A percentile compares a stretch with the other conserved stretches of the same genome.
Evolutionary conservation across 2,888 invertebrate species (phyloP).

Genomic region (Antheraea assamensis): DNA sequence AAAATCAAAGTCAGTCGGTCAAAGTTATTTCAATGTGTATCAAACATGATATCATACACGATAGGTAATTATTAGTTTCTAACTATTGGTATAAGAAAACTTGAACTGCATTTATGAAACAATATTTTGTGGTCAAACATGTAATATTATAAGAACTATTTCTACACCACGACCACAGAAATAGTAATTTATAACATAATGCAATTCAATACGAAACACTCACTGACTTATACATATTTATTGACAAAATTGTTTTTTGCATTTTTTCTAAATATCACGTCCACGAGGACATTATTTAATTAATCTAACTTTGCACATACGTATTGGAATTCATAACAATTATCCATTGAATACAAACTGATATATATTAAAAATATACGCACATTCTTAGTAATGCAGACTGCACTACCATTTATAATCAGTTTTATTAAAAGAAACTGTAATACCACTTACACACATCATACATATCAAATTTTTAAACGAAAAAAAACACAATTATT

Average conservation of each 20-base stretch:
- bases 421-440: too few species aligned
- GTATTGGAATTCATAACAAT: too few species aligned
- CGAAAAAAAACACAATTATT: too few species aligned
- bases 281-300: not conserved
- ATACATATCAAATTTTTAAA: too few species aligned
- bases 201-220: not conserved
- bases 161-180: not conserved
- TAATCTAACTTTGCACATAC: not conserved
- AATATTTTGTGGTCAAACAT: not conserved
- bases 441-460: too few species aligned
- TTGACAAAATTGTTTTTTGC: not conserved
- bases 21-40: not conserved
- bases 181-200: conserved; percentile 4
- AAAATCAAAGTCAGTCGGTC: not conserved
- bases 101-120: not conserved
- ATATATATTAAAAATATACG: too few species aligned
- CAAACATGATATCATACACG: not conserved
- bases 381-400: too few species aligned
- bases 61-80: not conserved
- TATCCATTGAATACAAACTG: too few species aligned
- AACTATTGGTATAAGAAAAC: not conserved
- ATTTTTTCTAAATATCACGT: not conserved
- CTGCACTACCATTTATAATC: too few species aligned
- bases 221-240: not conserved
- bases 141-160: not conserved